phyloP scores from a whole-genome alignment of 2,888 invertebrate species.

The Pyrrhosoma nymphula region DNA sequence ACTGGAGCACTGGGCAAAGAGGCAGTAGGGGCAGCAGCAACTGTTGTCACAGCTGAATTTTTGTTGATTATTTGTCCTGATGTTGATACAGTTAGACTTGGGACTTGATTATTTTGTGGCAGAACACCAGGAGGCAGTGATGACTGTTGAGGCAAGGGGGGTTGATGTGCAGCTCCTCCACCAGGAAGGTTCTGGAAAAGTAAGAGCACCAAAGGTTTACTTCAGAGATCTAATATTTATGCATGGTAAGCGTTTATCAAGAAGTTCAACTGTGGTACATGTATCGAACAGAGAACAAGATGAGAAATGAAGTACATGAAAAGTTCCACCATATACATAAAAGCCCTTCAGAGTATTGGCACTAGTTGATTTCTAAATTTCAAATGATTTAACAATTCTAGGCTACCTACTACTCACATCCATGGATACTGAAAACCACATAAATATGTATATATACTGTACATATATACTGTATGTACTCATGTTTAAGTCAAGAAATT shows the following conservation, averaged over 20 bases:
- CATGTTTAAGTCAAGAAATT: too few relatives aligned
- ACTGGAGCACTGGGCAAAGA: conserved; percentile 73
- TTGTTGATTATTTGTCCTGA: conserved; percentile 71
- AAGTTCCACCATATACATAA: too few relatives aligned
- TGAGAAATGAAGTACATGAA: too few relatives aligned
- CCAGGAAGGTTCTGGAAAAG: conserved; percentile 41
- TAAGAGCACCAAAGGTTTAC: background rate
- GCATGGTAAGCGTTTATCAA: background rate
- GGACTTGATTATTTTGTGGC: conserved; percentile 70
- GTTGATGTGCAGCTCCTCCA: conserved; percentile 71
- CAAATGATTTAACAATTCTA: too few relatives aligned
- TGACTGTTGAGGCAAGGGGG: conserved; percentile 68
- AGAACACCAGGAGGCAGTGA: conserved; percentile 72
- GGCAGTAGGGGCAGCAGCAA: conserved; percentile 71
- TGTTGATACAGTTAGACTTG: conserved; percentile 73
- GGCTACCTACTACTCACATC: too few relatives aligned
- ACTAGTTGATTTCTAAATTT: too few relatives aligned
- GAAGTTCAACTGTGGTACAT: too few relatives aligned
- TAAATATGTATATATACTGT: too few relatives aligned
- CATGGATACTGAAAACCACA: too few relatives aligned
- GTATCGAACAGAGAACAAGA: too few relatives aligned
- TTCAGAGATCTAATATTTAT: background rate
- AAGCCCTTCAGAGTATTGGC: too few relatives aligned
- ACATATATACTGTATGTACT: too few relatives aligned
- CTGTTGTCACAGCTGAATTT: conserved; percentile 40